Percentiles rank a stretch among this genome's conserved stretches.
Conservation (phyloP, 2,797 vertebrate genomes). For the Pteropus rufus region DNA sequence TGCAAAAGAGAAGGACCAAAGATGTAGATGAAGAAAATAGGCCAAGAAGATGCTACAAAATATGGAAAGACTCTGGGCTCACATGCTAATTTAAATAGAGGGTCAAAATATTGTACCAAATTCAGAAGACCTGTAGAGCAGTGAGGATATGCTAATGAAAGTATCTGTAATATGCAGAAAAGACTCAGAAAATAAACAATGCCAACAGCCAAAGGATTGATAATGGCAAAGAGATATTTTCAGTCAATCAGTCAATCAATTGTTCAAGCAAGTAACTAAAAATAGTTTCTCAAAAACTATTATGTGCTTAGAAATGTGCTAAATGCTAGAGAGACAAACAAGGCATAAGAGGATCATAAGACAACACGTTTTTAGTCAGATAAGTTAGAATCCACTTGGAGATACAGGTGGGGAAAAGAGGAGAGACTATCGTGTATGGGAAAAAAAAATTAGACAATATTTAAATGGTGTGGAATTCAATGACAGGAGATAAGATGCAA, state of each 20-base stretch:
- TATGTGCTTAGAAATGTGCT: neutral
- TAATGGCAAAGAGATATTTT: slow-evolving; percentile 1
- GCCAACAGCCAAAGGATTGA: neutral
- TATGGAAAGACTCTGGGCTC: neutral
- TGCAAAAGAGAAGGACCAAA: neutral
- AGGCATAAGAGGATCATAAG: neutral
- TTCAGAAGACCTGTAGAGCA: neutral
- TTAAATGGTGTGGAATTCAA: neutral
- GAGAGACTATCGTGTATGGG: neutral
- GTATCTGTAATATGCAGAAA: neutral
- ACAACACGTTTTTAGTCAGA: neutral
- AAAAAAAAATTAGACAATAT: neutral
- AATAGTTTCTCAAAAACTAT: neutral
- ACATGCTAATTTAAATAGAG: neutral
- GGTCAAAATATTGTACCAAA: neutral
- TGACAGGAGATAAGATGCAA: neutral
- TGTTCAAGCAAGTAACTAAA: neutral
- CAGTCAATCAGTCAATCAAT: neutral
- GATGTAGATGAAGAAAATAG: neutral
- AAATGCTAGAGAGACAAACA: neutral
- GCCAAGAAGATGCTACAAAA: neutral
- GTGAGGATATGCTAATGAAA: neutral
- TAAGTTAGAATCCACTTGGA: neutral
- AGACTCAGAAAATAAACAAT: neutral
- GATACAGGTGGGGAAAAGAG: neutral